Conservation (phyloP, 2,113 vertebrate genomes). For the Eudyptes chrysolophus region DNA sequence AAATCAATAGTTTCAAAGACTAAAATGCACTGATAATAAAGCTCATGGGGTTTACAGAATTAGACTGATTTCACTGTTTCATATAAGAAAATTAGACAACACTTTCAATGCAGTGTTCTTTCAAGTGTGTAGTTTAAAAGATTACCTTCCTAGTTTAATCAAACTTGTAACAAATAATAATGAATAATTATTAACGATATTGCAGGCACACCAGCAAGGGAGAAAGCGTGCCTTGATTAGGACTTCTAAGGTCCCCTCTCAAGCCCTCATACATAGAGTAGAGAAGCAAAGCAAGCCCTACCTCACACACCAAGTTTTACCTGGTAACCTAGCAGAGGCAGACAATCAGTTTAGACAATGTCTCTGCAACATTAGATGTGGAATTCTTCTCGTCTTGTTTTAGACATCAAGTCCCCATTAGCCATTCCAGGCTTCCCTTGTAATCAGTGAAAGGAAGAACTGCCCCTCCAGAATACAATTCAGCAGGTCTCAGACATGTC, state of each 20-base stretch:
- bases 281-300: background rate
- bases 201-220: background rate
- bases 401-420: background rate
- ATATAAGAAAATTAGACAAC: constrained; percentile 53
- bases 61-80: constrained; percentile 59
- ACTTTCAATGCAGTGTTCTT: constrained; percentile 25
- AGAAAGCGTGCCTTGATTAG: background rate
- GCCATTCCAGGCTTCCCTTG: background rate
- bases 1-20: constrained; percentile 63
- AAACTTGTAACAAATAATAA: background rate
- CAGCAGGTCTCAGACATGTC: background rate
- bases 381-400: background rate
- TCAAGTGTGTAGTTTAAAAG: background rate
- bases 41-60: constrained; percentile 60
- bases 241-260: background rate
- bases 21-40: constrained; percentile 69
- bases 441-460: background rate
- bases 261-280: background rate
- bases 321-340: background rate
- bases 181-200: background rate
- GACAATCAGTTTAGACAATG: background rate
- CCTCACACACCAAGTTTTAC: background rate
- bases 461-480: background rate
- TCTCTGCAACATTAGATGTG: background rate
- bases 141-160: background rate